Evolutionary conservation across 2,797 vertebrate genomes (phyloP).

Genomic region (Sternarchorhynchus goeldii): DNA sequence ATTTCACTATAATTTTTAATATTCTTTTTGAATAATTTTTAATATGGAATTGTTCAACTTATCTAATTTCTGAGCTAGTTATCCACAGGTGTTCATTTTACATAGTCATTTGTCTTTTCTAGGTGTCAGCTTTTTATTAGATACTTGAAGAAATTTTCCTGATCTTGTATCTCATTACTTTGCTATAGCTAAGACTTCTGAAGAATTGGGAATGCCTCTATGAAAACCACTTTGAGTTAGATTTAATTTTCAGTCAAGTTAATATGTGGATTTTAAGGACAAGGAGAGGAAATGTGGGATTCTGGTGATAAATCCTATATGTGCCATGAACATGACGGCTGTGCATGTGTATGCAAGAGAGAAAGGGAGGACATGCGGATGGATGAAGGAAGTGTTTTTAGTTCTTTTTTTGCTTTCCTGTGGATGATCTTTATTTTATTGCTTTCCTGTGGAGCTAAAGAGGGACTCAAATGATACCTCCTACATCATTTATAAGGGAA

Average conservation of each 20-base stretch:
- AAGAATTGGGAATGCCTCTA: too few species aligned
- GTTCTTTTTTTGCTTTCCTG: constrained; percentile 51
- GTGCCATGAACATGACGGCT: constrained; percentile 37
- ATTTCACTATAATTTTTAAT: too few species aligned
- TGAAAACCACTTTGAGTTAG: too few species aligned
- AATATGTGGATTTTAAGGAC: constrained; percentile 27
- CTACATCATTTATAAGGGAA: constrained; percentile 50
- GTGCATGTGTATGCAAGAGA: constrained; percentile 16
- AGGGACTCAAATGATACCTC: constrained; percentile 43
- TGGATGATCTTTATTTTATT: constrained; percentile 29
- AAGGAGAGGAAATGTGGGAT: constrained; percentile 29
- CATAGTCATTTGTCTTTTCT: too few species aligned
- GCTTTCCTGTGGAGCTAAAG: constrained; percentile 52
- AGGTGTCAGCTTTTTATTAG: too few species aligned
- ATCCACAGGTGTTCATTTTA: too few species aligned
- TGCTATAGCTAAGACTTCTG: too few species aligned
- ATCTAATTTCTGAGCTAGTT: too few species aligned
- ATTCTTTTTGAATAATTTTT: too few species aligned
- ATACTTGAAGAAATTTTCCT: too few species aligned
- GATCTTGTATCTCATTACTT: too few species aligned
- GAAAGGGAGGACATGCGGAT: constrained; percentile 40
- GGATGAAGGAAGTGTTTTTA: constrained; percentile 54
- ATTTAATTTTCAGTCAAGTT: background rate
- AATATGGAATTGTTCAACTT: too few species aligned
- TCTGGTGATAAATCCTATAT: constrained; percentile 38